A percentile compares a stretch with the other conserved stretches of the same genome.
These are phyloP conservation scores for Vandiemenella viatica DNA, from an alignment of 2,888 invertebrate species.

Conservation along the genomic window DNA sequence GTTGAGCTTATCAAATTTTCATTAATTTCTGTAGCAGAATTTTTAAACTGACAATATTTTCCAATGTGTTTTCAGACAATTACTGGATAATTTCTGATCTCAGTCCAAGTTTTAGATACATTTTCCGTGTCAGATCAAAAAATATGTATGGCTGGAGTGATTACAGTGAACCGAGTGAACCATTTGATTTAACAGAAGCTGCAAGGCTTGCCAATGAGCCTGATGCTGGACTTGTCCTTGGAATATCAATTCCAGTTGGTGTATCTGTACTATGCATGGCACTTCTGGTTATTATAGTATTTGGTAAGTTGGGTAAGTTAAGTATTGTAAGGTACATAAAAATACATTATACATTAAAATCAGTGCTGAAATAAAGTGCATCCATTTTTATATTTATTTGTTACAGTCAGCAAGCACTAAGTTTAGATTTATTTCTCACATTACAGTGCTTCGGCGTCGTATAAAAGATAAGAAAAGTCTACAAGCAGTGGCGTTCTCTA, in stretches of 20 bases:
- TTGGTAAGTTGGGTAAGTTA: conserved; percentile 31
- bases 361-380: not conserved
- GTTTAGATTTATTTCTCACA: not conserved
- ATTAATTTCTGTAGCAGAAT: too few relatives aligned
- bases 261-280: conserved; percentile 28
- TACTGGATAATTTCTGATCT: conserved; percentile 65
- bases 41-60: too few relatives aligned
- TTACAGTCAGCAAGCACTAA: too few relatives aligned
- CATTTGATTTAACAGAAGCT: conserved; percentile 38
- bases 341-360: not conserved
- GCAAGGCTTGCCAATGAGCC: conserved; percentile 36
- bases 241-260: conserved; percentile 42
- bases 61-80: conserved; percentile 43
- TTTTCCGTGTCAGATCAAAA: conserved; percentile 60
- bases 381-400: too few relatives aligned
- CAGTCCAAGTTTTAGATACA: conserved; percentile 43
- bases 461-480: conserved; percentile 54
- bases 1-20: too few relatives aligned
- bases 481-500: conserved; percentile 33
- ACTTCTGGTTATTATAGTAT: conserved; percentile 32
- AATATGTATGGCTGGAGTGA: conserved; percentile 74
- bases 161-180: conserved; percentile 50
- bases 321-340: not conserved
- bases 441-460: conserved; percentile 45
- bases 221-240: conserved; percentile 41